phyloP scores from a whole-genome alignment of 2,888 invertebrate genomes.

The Rhingia campestris region DNA sequence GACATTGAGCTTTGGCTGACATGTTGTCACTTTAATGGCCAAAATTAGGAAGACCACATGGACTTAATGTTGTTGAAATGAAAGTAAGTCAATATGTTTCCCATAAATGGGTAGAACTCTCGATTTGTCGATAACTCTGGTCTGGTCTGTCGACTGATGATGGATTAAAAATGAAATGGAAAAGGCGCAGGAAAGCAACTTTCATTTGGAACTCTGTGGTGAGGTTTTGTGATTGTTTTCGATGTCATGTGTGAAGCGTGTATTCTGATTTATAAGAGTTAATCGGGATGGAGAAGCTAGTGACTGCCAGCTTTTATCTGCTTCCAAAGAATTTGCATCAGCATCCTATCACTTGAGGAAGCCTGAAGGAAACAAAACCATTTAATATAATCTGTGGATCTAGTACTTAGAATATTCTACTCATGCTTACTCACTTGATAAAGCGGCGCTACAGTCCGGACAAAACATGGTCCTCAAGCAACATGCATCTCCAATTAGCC shows the following conservation, averaged over 20 bases:
- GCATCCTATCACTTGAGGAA: too few relatives aligned
- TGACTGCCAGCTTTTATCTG: too few relatives aligned
- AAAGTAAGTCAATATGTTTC: conserved; percentile 65
- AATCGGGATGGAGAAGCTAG: too few relatives aligned
- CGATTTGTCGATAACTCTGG: conserved; percentile 24
- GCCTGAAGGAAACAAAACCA: too few relatives aligned
- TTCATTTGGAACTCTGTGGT: background rate
- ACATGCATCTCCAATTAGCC: too few relatives aligned
- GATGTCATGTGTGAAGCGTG: background rate
- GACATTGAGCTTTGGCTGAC: conserved; percentile 39
- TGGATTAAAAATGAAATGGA: conserved; percentile 35
- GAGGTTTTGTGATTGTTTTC: background rate
- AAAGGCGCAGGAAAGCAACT: conserved; percentile 16
- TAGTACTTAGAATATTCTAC: too few relatives aligned
- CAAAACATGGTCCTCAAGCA: too few relatives aligned
- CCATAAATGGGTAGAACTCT: conserved; percentile 35
- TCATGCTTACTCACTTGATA: too few relatives aligned
- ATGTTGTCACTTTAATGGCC: conserved; percentile 58
- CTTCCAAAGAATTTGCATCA: too few relatives aligned
- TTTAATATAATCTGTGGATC: too few relatives aligned
- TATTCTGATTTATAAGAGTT: too few relatives aligned
- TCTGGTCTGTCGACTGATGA: background rate
- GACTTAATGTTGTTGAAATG: conserved; percentile 52
- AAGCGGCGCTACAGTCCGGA: too few relatives aligned
- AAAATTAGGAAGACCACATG: conserved; percentile 68